Evolutionary conservation across 2,113 vertebrate genomes (phyloP).

Genomic region (Misgurnus anguillicaudatus): DNA sequence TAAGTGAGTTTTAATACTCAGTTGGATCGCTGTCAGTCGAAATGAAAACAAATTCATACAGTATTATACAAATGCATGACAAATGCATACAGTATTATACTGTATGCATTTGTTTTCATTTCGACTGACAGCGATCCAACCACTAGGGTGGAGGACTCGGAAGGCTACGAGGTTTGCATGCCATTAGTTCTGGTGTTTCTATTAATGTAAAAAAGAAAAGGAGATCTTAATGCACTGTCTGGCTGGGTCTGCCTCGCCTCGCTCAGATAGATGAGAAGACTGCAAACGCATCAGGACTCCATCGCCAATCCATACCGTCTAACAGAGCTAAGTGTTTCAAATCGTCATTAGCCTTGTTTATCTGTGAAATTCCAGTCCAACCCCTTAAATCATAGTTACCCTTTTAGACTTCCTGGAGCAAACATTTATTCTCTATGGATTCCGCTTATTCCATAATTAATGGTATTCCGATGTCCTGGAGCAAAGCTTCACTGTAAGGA

Average conservation of each 20-base stretch:
- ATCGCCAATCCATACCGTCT: conserved; percentile 58
- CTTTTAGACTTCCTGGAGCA: conserved; percentile 61
- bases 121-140: no score
- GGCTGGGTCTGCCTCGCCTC: conserved; percentile 25
- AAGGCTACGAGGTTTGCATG: not conserved
- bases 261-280: conserved; percentile 13
- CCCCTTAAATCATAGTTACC: conserved; percentile 60
- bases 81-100: no score
- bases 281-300: conserved; percentile 52
- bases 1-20: no score
- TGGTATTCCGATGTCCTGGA: conserved; percentile 52
- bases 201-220: conserved; percentile 11
- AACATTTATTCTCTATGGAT: conserved; percentile 53
- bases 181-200: conserved; percentile 31
- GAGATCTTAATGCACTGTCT: conserved; percentile 17
- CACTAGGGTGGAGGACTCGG: no score
- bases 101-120: no score
- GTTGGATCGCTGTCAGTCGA: no score
- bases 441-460: conserved; percentile 63
- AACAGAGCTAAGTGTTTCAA: conserved; percentile 52
- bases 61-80: no score
- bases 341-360: conserved; percentile 55
- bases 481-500: conserved; percentile 1
- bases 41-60: no score
- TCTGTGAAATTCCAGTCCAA: conserved; percentile 21